Percentiles rank a stretch among this genome's conserved stretches.
Evolutionary conservation across 2,888 invertebrate species (phyloP).

Genomic region (Eristalis tenax): DNA sequence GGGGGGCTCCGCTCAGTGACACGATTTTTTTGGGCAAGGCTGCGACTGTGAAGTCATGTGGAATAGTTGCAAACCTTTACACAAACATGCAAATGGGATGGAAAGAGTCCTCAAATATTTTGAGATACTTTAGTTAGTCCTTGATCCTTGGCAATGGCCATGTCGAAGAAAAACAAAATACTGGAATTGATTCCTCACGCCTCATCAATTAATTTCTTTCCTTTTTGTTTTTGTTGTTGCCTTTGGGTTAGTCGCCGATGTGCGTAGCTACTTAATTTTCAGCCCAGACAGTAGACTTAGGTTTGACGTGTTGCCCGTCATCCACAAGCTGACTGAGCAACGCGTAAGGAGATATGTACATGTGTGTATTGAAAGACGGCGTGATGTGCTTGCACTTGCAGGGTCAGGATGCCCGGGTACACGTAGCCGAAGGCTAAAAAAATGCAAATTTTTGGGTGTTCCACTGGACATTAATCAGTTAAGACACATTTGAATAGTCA

Average conservation of each 20-base stretch:
- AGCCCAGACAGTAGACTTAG: slow-evolving; percentile 40
- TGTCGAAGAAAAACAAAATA: not conserved
- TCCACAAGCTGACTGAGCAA: not conserved
- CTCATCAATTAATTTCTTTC: slow-evolving; percentile 41
- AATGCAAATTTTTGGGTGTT: not conserved
- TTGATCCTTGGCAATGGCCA: not conserved
- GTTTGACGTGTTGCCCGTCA: slow-evolving; percentile 32
- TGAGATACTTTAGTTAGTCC: slow-evolving; percentile 26
- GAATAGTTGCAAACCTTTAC: slow-evolving; percentile 49
- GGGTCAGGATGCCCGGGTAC: not conserved
- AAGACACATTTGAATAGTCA: not conserved
- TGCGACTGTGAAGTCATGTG: slow-evolving; percentile 40
- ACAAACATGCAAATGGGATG: slow-evolving; percentile 47
- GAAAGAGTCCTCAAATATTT: slow-evolving; percentile 25
- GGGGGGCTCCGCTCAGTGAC: slow-evolving; percentile 44
- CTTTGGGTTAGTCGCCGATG: not conserved
- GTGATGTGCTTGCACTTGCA: not conserved
- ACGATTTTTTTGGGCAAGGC: slow-evolving; percentile 1
- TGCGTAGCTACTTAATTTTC: slow-evolving; percentile 48
- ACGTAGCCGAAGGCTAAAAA: not conserved
- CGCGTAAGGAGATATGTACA: not conserved
- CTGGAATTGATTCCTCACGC: slow-evolving; percentile 43
- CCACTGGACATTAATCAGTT: not conserved
- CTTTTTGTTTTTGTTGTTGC: not conserved
- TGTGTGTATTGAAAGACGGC: not conserved